Evolutionary conservation across 2,888 invertebrate species (phyloP).

Genomic region (Phortica okadai): DNA sequence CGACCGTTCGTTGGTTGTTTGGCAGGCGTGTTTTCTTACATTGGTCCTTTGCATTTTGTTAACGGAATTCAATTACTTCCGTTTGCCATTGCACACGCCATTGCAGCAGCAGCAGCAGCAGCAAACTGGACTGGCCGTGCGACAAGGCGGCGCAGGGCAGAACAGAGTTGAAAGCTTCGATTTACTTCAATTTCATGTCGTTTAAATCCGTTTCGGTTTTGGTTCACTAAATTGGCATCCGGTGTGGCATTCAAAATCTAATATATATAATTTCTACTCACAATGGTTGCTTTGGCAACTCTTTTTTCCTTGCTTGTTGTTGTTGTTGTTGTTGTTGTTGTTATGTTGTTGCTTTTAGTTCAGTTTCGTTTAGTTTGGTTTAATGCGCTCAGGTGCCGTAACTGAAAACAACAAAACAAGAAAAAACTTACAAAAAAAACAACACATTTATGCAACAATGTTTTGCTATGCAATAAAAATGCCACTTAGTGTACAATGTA

Average conservation of each 20-base stretch:
- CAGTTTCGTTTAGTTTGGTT: slow-evolving; percentile 1
- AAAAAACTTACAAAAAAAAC: neutral
- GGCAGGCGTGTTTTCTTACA: neutral
- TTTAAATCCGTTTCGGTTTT: slow-evolving; percentile 8
- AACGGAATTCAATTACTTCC: slow-evolving; percentile 68
- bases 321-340: neutral
- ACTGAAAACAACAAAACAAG: slow-evolving; percentile 10
- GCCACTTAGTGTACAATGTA: neutral
- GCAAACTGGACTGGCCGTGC: neutral
- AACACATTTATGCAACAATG: slow-evolving; percentile 10
- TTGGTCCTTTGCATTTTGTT: slow-evolving; percentile 4
- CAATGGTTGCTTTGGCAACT: neutral
- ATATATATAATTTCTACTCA: slow-evolving; percentile 25
- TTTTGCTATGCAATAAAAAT: slow-evolving; percentile 3
- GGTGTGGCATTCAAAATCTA: slow-evolving; percentile 12
- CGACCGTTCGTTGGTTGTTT: slow-evolving; percentile 48
- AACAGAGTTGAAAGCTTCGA: neutral
- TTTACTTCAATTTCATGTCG: neutral
- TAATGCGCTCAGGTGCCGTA: slow-evolving; percentile 35
- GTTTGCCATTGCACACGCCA: slow-evolving; percentile 60
- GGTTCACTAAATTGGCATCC: slow-evolving; percentile 33
- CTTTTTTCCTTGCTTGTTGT: neutral
- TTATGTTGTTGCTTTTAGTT: slow-evolving; percentile 21
- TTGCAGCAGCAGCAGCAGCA: neutral
- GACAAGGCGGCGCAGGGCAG: neutral